Conservation (phyloP, 2,113 vertebrate species). For the Mola mola region DNA sequence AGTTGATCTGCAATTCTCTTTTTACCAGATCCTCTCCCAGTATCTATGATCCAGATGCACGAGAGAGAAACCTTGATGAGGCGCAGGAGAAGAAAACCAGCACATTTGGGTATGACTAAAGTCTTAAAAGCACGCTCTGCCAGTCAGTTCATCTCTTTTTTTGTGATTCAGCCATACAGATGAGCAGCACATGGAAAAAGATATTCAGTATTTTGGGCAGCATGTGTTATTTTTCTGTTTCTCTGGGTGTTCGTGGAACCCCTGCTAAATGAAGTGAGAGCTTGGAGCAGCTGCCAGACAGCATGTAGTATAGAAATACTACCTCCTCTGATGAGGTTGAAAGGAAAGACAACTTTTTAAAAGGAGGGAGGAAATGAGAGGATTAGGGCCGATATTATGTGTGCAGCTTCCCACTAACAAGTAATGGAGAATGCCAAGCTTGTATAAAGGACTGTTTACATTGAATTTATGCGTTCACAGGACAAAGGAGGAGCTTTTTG, state of each 20-base stretch:
- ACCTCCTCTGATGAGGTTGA: conserved; percentile 68
- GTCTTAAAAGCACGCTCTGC: conserved; percentile 77
- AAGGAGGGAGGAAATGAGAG: conserved; percentile 67
- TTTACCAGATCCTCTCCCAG: conserved; percentile 68
- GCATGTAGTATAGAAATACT: conserved; percentile 49
- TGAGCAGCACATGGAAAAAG: conserved; percentile 47
- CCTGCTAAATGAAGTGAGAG: conserved; percentile 66
- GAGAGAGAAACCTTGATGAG: conserved; percentile 69
- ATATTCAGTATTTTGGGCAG: conserved; percentile 51
- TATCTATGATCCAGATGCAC: conserved; percentile 63
- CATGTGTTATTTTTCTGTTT: conserved; percentile 68
- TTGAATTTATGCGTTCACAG: conserved; percentile 38
- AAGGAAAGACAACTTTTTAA: conserved; percentile 58
- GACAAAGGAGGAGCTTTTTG: conserved; percentile 41
- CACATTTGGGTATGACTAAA: conserved; percentile 72
- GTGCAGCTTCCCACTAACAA: conserved; percentile 57
- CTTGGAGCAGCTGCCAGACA: conserved; percentile 58
- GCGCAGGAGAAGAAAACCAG: conserved; percentile 69
- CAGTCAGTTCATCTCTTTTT: conserved; percentile 55
- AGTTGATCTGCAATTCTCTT: conserved; percentile 80
- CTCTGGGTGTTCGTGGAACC: conserved; percentile 52
- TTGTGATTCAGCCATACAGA: conserved; percentile 47
- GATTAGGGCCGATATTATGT: conserved; percentile 71
- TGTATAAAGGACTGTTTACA: conserved; percentile 46
- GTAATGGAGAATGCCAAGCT: conserved; percentile 62